Percentiles rank a stretch among this genome's conserved stretches.
Conservation (phyloP, 2,888 invertebrate species). For the Drosophila ochracea region DNA sequence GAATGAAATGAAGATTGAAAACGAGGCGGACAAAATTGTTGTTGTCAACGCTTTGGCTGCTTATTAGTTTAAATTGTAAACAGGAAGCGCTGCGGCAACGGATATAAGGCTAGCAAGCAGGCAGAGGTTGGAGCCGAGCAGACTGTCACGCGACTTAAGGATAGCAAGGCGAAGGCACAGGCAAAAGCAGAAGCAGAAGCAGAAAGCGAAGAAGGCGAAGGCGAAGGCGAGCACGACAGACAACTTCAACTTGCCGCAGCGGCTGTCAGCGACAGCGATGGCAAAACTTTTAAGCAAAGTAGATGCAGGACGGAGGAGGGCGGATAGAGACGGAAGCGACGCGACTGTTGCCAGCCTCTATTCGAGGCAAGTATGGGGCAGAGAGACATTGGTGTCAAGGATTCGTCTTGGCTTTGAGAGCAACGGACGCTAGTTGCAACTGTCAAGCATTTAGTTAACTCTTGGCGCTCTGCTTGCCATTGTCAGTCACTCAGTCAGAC, state of each 20-base stretch:
- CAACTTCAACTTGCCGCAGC: conserved; percentile 53
- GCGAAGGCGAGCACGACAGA: conserved; percentile 33
- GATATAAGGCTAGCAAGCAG: conserved; percentile 59
- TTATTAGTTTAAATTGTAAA: conserved; percentile 79
- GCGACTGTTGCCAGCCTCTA: conserved; percentile 29
- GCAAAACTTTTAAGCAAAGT: conserved; percentile 59
- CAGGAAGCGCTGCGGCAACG: conserved; percentile 76
- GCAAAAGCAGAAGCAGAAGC: not conserved
- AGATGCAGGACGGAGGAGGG: not conserved
- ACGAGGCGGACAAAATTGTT: conserved; percentile 48
- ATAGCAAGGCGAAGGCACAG: not conserved
- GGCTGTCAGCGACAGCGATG: conserved; percentile 63
- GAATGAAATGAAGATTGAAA: conserved; percentile 66
- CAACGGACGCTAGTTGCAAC: conserved; percentile 58
- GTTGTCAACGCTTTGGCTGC: conserved; percentile 43
- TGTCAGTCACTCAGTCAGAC: conserved; percentile 30
- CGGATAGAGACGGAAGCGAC: conserved; percentile 16
- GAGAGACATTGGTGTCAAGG: not conserved
- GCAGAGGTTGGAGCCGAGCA: not conserved
- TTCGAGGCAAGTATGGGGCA: not conserved
- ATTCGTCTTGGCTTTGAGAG: conserved; percentile 10
- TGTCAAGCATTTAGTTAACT: conserved; percentile 78
- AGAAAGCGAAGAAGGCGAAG: not conserved
- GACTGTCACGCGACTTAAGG: conserved; percentile 7
- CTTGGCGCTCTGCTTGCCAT: conserved; percentile 56